phyloP scores from a whole-genome alignment of 2,113 vertebrate species.

The Pogonocichla stellata region DNA sequence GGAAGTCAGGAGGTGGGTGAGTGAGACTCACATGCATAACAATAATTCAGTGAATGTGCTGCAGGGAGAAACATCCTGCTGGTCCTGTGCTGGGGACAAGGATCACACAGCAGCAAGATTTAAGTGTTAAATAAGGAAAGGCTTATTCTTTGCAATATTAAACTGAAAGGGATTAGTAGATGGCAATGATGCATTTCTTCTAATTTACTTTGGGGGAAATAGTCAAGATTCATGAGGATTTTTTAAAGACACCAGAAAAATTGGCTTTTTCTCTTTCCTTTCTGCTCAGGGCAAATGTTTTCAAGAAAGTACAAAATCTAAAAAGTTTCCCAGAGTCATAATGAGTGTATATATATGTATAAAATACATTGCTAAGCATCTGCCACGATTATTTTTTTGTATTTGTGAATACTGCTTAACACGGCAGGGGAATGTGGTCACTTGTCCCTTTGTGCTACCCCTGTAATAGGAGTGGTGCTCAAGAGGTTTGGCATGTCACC shows the following conservation, averaged over 20 bases:
- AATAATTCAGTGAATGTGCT: background rate
- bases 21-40: background rate
- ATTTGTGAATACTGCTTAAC: background rate
- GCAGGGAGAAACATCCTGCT: background rate
- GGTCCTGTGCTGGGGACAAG: background rate
- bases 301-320: background rate
- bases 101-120: background rate
- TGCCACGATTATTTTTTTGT: background rate
- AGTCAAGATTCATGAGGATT: background rate
- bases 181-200: background rate
- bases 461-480: background rate
- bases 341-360: background rate
- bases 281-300: background rate
- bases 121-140: background rate
- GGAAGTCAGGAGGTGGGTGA: background rate
- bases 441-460: background rate
- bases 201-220: background rate
- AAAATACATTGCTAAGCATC: background rate
- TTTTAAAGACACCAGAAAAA: background rate
- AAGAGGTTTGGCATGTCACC: background rate
- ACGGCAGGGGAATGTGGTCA: background rate
- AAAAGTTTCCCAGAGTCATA: background rate
- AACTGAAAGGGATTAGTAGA: background rate
- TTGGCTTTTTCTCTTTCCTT: background rate
- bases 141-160: background rate